phyloP scores from a whole-genome alignment of 2,113 vertebrate genomes.

The Papio anubis region DNA sequence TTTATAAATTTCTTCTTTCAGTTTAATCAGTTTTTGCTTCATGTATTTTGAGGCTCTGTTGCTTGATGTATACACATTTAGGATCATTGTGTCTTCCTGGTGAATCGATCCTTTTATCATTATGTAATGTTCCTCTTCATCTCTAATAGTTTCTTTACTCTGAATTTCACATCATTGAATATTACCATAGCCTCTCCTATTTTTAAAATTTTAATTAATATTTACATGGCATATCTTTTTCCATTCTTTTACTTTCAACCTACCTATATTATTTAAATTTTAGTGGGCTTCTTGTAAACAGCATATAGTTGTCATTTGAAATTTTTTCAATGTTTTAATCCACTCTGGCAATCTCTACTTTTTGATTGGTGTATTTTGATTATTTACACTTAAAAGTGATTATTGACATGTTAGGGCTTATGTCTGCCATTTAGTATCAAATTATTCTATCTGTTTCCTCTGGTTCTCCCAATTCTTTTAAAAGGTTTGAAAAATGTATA shows the following conservation, averaged over 20 bases:
- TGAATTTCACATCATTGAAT: neutral
- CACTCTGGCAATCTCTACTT: neutral
- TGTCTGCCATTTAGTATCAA: neutral
- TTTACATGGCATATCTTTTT: neutral
- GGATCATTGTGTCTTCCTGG: neutral
- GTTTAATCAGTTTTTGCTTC: neutral
- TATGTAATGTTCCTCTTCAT: neutral
- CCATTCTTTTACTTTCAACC: neutral
- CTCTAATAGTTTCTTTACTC: neutral
- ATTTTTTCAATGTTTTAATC: neutral
- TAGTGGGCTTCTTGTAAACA: neutral
- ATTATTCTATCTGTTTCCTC: neutral
- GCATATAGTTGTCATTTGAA: neutral
- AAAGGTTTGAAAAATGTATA: neutral
- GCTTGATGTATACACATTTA: neutral
- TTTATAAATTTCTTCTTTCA: neutral
- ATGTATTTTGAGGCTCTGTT: neutral
- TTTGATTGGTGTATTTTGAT: neutral
- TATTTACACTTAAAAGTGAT: neutral
- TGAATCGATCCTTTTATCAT: neutral
- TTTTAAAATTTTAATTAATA: neutral
- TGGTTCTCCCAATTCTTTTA: neutral
- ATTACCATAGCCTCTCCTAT: neutral
- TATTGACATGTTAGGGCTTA: neutral
- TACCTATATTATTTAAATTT: neutral